Evolutionary conservation across 2,888 invertebrate species (phyloP).

Genomic region (Netelia fuscicornis): DNA sequence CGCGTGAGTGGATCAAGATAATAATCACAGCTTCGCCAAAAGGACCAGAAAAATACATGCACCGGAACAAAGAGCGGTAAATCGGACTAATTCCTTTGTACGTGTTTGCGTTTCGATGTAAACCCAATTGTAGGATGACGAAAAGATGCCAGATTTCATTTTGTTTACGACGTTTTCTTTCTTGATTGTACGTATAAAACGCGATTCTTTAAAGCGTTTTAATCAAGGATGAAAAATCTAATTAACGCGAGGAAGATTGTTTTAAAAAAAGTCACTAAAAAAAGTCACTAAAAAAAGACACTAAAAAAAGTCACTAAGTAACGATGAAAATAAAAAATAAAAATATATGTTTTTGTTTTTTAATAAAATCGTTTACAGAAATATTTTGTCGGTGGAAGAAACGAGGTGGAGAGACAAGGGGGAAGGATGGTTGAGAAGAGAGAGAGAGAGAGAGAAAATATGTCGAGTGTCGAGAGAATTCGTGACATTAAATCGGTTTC

Average conservation of each 20-base stretch:
- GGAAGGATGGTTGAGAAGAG: not conserved
- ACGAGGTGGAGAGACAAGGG: not conserved
- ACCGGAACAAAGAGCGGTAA: slow-evolving; percentile 63
- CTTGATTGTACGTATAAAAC: not conserved
- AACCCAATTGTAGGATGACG: not conserved
- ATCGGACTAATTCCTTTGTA: slow-evolving; percentile 78
- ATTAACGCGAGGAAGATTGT: not conserved
- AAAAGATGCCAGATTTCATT: not conserved
- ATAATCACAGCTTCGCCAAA: slow-evolving; percentile 4
- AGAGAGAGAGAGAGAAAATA: slow-evolving; percentile 12
- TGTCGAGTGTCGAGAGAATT: slow-evolving; percentile 49
- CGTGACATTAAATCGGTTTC: slow-evolving; percentile 52
- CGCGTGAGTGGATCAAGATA: slow-evolving; percentile 21
- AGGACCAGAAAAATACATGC: not conserved
- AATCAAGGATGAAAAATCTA: no score
- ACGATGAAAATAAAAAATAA: not conserved
- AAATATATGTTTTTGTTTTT: no score
- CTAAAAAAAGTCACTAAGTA: not conserved
- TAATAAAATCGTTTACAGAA: no score
- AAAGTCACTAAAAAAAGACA: no score
- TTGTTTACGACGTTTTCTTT: not conserved
- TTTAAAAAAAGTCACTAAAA: no score
- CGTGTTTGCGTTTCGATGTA: slow-evolving; percentile 57
- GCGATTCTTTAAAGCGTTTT: no score
- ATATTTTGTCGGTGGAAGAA: not conserved